Percentiles rank a stretch among this genome's conserved stretches.
Conservation (phyloP, 2,888 invertebrate species). For the Sclerodermus sp. region DNA sequence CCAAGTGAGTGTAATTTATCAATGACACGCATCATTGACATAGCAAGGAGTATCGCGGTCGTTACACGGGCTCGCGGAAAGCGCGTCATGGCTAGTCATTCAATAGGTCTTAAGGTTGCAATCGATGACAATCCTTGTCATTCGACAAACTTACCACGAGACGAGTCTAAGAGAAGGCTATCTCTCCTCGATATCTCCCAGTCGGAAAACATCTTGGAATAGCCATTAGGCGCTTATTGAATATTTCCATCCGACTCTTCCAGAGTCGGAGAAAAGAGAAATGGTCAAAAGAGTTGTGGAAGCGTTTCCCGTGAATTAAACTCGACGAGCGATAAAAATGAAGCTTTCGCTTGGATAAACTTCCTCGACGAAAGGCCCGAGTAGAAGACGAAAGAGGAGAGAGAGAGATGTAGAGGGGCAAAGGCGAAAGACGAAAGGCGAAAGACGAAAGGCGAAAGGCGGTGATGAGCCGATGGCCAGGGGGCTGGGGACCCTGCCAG, state of each 20-base stretch:
- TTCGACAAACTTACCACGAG: constrained; percentile 3
- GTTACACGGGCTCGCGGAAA: constrained; percentile 1
- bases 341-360: too few species aligned
- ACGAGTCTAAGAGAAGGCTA: background rate
- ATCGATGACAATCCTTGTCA: constrained; percentile 6
- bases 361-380: too few species aligned
- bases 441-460: background rate
- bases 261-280: too few species aligned
- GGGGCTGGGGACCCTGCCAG: constrained; percentile 17
- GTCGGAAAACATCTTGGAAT: too few species aligned
- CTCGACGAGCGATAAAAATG: too few species aligned
- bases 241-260: too few species aligned
- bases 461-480: constrained; percentile 13
- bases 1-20: constrained; percentile 1
- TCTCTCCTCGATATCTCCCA: too few species aligned
- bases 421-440: background rate
- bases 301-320: too few species aligned
- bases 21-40: constrained; percentile 7
- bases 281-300: too few species aligned
- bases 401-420: background rate
- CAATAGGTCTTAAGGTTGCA: background rate
- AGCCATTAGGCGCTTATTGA: too few species aligned
- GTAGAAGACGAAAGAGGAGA: background rate
- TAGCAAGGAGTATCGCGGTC: background rate
- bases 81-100: constrained; percentile 1